Percentiles rank a stretch among this genome's conserved stretches.
Evolutionary conservation across 2,888 invertebrate species (phyloP).

Genomic region (Lithophane leautieri): DNA sequence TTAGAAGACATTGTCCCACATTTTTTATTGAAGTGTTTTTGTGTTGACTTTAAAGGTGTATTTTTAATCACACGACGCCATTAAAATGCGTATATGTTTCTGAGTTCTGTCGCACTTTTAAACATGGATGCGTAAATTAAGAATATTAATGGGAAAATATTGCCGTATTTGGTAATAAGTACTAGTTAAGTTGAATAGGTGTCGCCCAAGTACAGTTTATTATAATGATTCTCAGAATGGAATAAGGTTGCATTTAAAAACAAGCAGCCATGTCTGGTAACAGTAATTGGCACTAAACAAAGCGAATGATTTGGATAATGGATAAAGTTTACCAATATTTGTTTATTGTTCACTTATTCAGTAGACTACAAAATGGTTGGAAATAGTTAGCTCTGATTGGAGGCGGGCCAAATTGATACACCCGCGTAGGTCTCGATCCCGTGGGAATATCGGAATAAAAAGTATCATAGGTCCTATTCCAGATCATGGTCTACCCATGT

Average conservation of each 20-base stretch:
- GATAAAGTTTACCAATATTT: background rate
- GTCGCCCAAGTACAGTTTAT: slow-evolving; percentile 25
- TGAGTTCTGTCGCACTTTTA: slow-evolving; percentile 24
- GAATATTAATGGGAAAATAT: slow-evolving; percentile 26
- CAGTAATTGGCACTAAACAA: slow-evolving; percentile 42
- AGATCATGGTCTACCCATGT: too few species aligned
- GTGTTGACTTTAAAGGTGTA: slow-evolving; percentile 41
- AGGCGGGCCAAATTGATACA: too few species aligned
- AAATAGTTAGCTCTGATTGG: background rate
- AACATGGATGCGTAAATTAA: slow-evolving; percentile 51
- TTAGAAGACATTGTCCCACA: slow-evolving; percentile 62
- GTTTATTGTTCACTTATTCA: background rate
- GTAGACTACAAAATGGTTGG: background rate
- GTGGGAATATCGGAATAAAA: too few species aligned
- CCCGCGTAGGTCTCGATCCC: too few species aligned
- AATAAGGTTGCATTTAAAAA: slow-evolving; percentile 43
- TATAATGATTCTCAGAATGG: slow-evolving; percentile 28
- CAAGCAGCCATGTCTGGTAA: background rate
- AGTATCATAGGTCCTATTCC: too few species aligned
- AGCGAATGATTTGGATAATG: slow-evolving; percentile 2
- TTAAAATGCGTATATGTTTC: slow-evolving; percentile 11
- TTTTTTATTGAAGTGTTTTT: slow-evolving; percentile 51
- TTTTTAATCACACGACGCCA: slow-evolving; percentile 17
- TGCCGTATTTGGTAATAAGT: slow-evolving; percentile 49
- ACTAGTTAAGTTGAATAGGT: slow-evolving; percentile 52